Percentiles rank a stretch among this genome's conserved stretches.
Evolutionary conservation across 2,113 vertebrate species (phyloP).

Genomic region (Osmerus mordax): DNA sequence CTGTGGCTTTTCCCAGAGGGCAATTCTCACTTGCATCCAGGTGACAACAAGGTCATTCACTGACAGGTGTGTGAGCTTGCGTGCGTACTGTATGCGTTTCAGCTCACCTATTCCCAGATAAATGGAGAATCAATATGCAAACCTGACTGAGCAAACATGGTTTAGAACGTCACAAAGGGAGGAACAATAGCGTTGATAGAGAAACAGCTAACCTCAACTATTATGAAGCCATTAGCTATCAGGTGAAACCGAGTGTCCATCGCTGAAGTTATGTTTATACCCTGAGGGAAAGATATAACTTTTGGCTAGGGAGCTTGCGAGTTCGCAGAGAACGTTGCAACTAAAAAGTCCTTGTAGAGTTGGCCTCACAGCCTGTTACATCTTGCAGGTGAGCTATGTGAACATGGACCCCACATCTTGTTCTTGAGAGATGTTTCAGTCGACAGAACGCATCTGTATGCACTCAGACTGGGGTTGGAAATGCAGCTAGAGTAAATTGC

Average conservation of each 20-base stretch:
- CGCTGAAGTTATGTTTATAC: not conserved
- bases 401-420: slow-evolving; percentile 43
- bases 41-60: slow-evolving; percentile 18
- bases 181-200: not conserved
- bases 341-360: too few relatives aligned
- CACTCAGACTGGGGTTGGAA: slow-evolving; percentile 35
- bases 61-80: not conserved
- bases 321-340: too few relatives aligned
- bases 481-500: slow-evolving; percentile 61
- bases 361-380: too few relatives aligned
- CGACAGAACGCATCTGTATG: slow-evolving; percentile 50
- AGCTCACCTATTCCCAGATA: not conserved
- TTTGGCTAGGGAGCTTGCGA: too few relatives aligned
- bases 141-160: not conserved
- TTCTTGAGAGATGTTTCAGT: slow-evolving; percentile 26
- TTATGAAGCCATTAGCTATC: not conserved
- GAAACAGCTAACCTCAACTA: not conserved
- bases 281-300: too few relatives aligned
- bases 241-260: not conserved
- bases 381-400: not conserved
- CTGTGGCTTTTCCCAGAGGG: slow-evolving; percentile 28
- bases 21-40: not conserved
- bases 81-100: slow-evolving; percentile 1
- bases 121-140: not conserved
- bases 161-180: not conserved